phyloP scores from a whole-genome alignment of 1,140 invertebrate species.

The Plodia interpunctella region DNA sequence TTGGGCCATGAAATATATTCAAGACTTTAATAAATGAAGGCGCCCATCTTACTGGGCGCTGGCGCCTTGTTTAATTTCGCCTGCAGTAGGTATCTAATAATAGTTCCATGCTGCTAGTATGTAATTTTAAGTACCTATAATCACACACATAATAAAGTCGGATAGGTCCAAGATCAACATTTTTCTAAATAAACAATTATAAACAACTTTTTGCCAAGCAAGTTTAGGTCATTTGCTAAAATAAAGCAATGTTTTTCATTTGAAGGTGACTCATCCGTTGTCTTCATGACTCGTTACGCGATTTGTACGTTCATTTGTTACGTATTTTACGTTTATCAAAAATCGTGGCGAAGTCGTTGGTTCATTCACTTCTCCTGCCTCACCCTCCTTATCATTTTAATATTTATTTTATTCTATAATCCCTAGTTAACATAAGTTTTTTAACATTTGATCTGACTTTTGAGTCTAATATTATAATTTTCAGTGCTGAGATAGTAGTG shows the following conservation, averaged over 20 bases:
- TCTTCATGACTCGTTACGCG: slow-evolving; percentile 19
- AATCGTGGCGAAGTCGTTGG: slow-evolving; percentile 17
- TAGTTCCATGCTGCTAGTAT: too few relatives aligned
- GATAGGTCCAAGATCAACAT: too few relatives aligned
- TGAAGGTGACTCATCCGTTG: background rate
- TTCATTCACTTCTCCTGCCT: slow-evolving; percentile 34
- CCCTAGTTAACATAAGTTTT: slow-evolving; percentile 21
- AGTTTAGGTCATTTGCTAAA: too few relatives aligned
- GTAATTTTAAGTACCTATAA: too few relatives aligned
- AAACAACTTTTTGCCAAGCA: too few relatives aligned
- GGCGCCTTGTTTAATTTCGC: too few relatives aligned
- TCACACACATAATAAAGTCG: too few relatives aligned
- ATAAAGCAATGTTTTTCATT: background rate
- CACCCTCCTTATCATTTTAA: slow-evolving; percentile 44
- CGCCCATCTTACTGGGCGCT: too few relatives aligned
- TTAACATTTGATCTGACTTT: slow-evolving; percentile 1
- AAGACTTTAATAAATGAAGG: too few relatives aligned
- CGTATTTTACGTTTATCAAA: slow-evolving; percentile 11
- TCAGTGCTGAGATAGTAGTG: background rate
- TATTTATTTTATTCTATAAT: slow-evolving; percentile 23
- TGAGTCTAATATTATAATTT: slow-evolving; percentile 8
- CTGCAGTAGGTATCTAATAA: too few relatives aligned
- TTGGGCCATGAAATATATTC: too few relatives aligned
- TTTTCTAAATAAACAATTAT: too few relatives aligned
- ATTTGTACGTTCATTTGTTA: background rate